These are phyloP conservation scores for Gambusia affinis DNA, from an alignment of 2,113 vertebrate genomes.

Conservation along the genomic window DNA sequence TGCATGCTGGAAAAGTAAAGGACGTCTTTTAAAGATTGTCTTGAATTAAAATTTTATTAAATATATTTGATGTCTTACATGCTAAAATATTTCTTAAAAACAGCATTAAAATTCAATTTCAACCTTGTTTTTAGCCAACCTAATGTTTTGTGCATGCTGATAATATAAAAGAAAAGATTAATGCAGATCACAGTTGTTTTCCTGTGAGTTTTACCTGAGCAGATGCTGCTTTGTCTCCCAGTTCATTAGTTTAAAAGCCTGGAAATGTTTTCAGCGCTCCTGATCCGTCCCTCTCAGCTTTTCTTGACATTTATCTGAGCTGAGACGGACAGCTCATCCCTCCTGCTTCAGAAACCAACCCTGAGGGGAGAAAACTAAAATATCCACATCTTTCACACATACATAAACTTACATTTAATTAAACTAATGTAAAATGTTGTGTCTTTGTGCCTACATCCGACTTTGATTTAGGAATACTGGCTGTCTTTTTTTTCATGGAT, in stretches of 20 bases:
- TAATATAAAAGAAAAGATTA: neutral
- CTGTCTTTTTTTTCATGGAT: neutral
- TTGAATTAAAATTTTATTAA: too few relatives aligned
- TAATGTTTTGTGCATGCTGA: too few relatives aligned
- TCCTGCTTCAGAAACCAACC: neutral
- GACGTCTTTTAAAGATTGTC: too few relatives aligned
- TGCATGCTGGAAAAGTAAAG: too few relatives aligned
- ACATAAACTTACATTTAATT: too few relatives aligned
- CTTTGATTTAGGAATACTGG: too few relatives aligned
- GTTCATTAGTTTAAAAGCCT: constrained; percentile 55
- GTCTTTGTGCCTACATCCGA: too few relatives aligned
- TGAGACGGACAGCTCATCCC: neutral
- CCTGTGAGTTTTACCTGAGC: constrained; percentile 48
- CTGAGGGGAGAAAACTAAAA: neutral
- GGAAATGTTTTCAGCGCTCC: constrained; percentile 41
- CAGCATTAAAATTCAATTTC: too few relatives aligned
- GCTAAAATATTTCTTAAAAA: too few relatives aligned
- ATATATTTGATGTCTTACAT: too few relatives aligned
- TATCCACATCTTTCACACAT: neutral
- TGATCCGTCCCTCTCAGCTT: constrained; percentile 52
- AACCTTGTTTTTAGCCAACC: too few relatives aligned
- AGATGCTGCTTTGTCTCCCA: constrained; percentile 60
- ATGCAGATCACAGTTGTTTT: constrained; percentile 10
- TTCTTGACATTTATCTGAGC: constrained; percentile 45
- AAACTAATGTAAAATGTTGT: too few relatives aligned